Base-by-base conservation (phyloP, 2,888 invertebrate species). In the Pollenia labialis region DNA sequence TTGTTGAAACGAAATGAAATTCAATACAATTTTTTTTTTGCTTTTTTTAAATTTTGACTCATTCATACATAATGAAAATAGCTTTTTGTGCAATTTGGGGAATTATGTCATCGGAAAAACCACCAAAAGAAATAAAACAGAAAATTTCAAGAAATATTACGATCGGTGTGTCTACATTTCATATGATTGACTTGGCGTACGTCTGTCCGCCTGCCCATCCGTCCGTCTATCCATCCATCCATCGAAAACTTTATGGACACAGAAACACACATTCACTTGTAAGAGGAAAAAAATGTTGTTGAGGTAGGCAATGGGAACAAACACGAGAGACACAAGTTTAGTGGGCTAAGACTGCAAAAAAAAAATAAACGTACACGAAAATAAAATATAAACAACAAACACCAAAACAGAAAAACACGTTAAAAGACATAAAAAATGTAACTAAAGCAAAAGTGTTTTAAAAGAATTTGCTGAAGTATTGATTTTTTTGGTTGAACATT, bases 91-190 rank as follows among this genome's bases (percentile, higher is more conserved):
- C 84, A 84, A 87, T 87, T 87, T 84, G 68, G 83, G 77, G 69
- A 79, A 87, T 87, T 87, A 87, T 87, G 87, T 87, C 87, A 87
- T 87, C 81, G 84, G 84, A 87, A 87, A 87, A 84, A 48, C 87
- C 84, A 84, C 87, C 84, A 84, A 56, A 81, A 81, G 44, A 74
- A 56, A 85, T 18, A 64, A 18, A 54, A 44, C 40, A 52, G 60
- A 32, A 76, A 50, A 60, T 50, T 56, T 75, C 58, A 75, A 75
- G 68, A 82, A 69, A 75, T 32, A 54, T 75, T 54, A 4, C 44
- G 52, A 56, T 16, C 32, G 14, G 16, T 69, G 42, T 71, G 60
- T 71, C 68, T 60, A 44, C 54, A 58, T 52, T 58, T 12, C 44
- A 50, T 42, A 52, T 69, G 52, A 58, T 60, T 60, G 18, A 52